Base-by-base conservation (phyloP, 1,140 invertebrate genomes). In the Halictus rubicundus region DNA sequence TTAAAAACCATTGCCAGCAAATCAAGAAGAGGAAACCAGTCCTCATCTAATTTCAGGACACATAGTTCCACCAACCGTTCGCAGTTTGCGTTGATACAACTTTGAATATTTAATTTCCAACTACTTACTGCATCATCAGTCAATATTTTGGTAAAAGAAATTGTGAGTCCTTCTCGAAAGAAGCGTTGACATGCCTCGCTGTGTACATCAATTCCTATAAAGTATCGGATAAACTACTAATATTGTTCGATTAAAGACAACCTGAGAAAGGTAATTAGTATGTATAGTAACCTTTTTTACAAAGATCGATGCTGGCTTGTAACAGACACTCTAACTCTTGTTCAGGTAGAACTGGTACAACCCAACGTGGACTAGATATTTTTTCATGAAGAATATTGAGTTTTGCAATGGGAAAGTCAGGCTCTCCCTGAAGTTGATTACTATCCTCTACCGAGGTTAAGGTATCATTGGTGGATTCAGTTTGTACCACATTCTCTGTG, bases 121-220 rank as follows among this genome's bases (percentile, higher is more conserved):
- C 97, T 98, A 89, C 97, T 98, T 52, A 99, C 98, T 65, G 98
- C 98, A 92, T 99, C 98, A 94, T 99, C 98, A n/a, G 98, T 99
- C 87, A 99, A 94, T 90, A 99, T 98, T 94, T 99, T 99, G 23
- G 97, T 98, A 93, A 99, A 99, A 64, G 98, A 99, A 82, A 98
- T 96, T 80, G 97, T 98, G 64, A 99, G 94, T 25, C 98, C 98
- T 92, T 99, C 98, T 87, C 97, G 95, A 94, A 98, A 99, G 94
- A 99, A 99, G 87, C 98, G 95, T 91, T 99, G 98, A 92, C 98
- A 99, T 74, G 96, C 95, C 93, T 97, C 96, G 91, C 97, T 97
- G 90, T 96, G 95, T 79, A 96, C 95, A 94, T 99, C 98, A 90
- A 97, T 93, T 91, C 96, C 97, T 98, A 71, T 16, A 60, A 12